Evolutionary conservation across 2,888 invertebrate genomes (phyloP).

Genomic region (Epinotia bilunana): DNA sequence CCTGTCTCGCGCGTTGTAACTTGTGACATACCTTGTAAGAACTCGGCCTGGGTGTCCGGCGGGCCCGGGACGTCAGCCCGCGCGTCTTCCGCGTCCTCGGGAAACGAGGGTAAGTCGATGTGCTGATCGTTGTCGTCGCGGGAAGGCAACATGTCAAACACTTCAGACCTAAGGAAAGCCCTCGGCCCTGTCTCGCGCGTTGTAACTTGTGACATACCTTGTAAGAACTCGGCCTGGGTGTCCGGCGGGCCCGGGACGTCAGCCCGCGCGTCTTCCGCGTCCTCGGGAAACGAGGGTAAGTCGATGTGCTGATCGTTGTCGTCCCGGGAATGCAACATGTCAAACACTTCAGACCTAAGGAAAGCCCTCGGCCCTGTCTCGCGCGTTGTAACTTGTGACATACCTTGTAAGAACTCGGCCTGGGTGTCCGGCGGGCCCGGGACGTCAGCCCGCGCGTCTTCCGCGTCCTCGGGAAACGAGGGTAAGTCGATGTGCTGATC

Average conservation of each 20-base stretch:
- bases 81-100: constrained; percentile 71
- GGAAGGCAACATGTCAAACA: constrained; percentile 81
- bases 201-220: constrained; percentile 60
- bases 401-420: constrained; percentile 79
- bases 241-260: constrained; percentile 51
- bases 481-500: neutral
- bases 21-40: constrained; percentile 69
- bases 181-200: too few relatives aligned
- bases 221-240: constrained; percentile 63
- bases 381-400: neutral
- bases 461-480: constrained; percentile 71
- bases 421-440: too few relatives aligned
- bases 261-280: constrained; percentile 65
- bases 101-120: constrained; percentile 72
- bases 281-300: constrained; percentile 74
- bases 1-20: too few relatives aligned
- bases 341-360: too few relatives aligned
- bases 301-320: constrained; percentile 71
- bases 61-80: constrained; percentile 56
- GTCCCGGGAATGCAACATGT: constrained; percentile 54
- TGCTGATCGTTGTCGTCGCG: constrained; percentile 72
- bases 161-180: constrained; percentile 52
- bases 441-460: constrained; percentile 65
- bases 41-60: constrained; percentile 53
- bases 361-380: neutral